These are phyloP conservation scores for Barbus barbus DNA, from an alignment of 2,113 vertebrate genomes.

Conservation along the genomic window DNA sequence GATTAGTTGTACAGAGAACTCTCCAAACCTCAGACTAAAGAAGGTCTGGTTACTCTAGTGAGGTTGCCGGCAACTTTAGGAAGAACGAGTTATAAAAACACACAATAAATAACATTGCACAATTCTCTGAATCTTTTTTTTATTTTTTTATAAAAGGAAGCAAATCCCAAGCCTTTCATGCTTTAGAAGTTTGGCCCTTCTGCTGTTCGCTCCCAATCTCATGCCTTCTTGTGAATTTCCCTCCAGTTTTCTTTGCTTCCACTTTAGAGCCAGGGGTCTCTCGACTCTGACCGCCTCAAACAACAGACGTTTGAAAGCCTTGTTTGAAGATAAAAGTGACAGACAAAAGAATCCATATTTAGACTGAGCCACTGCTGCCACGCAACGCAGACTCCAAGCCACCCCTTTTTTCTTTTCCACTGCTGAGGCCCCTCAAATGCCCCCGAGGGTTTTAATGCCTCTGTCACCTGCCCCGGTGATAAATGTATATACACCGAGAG, in stretches of 20 bases:
- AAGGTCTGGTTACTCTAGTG: conserved; percentile 70
- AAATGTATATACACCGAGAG: conserved; percentile 37
- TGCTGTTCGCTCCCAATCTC: conserved; percentile 52
- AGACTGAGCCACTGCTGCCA: conserved; percentile 42
- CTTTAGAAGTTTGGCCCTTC: conserved; percentile 63
- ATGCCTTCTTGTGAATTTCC: conserved; percentile 34
- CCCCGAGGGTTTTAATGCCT: conserved; percentile 45
- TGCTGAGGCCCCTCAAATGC: conserved; percentile 22
- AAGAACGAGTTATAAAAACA: conserved; percentile 56
- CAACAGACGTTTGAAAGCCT: conserved; percentile 64
- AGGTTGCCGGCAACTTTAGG: conserved; percentile 64
- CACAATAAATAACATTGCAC: conserved; percentile 71
- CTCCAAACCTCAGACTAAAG: not conserved
- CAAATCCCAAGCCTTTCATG: conserved; percentile 68
- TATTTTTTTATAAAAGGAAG: conserved; percentile 61
- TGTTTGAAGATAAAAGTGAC: conserved; percentile 64
- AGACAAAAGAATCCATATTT: conserved; percentile 59
- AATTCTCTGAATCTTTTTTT: conserved; percentile 71
- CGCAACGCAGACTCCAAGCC: conserved; percentile 2
- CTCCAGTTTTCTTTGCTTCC: conserved; percentile 59
- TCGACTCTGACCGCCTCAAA: conserved; percentile 57
- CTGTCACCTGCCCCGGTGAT: conserved; percentile 32
- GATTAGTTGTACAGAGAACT: not conserved
- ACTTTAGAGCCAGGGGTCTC: conserved; percentile 59
- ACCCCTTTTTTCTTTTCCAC: not conserved